Evolutionary conservation across 2,113 vertebrate genomes (phyloP).

Genomic region (Leucopsar rothschildi): DNA sequence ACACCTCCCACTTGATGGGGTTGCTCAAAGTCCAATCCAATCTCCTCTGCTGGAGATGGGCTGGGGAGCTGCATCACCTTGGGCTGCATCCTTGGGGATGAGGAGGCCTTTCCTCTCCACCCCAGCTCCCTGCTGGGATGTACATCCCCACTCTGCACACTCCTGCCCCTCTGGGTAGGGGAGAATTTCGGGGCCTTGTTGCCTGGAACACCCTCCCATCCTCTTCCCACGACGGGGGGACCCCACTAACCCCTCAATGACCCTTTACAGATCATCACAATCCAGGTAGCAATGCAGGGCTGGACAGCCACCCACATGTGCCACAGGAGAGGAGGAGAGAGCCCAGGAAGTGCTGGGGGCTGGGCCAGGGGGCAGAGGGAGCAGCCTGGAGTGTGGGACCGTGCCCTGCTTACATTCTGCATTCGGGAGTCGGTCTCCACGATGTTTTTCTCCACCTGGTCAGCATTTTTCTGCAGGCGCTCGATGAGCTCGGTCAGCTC

Average conservation of each 20-base stretch:
- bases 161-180: background rate
- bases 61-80: background rate
- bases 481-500: slow-evolving; percentile 86
- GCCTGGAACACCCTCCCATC: background rate
- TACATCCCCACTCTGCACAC: background rate
- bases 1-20: background rate
- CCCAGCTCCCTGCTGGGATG: background rate
- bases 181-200: accelerated
- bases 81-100: background rate
- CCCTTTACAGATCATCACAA: accelerated
- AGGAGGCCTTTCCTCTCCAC: background rate
- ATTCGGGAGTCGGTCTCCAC: slow-evolving; percentile 87
- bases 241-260: background rate
- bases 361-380: background rate
- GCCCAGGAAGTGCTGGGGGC: accelerated
- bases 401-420: slow-evolving; percentile 76
- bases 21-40: background rate
- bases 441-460: slow-evolving; percentile 96
- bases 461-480: slow-evolving; percentile 92
- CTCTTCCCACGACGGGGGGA: accelerated
- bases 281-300: accelerated
- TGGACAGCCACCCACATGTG: accelerated
- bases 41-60: background rate
- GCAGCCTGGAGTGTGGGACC: accelerated
- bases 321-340: background rate